Evolutionary conservation across 2,888 invertebrate genomes (phyloP).

Genomic region (Tridacna gigas): DNA sequence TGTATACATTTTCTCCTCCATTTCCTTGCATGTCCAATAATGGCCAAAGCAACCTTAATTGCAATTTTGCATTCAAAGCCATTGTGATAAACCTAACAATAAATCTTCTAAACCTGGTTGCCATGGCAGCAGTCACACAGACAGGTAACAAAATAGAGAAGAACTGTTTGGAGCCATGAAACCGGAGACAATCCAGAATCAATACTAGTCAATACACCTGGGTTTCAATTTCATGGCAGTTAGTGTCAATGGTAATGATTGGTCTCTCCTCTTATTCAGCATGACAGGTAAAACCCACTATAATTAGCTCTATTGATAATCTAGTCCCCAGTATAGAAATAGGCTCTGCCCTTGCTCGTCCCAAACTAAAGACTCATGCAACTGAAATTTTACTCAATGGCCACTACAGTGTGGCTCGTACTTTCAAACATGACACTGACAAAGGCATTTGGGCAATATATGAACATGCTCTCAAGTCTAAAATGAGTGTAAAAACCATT

Average conservation of each 20-base stretch:
- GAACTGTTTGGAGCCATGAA: conserved; percentile 1
- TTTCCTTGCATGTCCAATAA: too few relatives aligned
- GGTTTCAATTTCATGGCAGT: conserved; percentile 11
- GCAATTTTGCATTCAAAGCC: not conserved
- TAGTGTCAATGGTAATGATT: conserved; percentile 22
- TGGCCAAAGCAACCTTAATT: too few relatives aligned
- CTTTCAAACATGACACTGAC: too few relatives aligned
- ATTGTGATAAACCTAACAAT: conserved; percentile 18
- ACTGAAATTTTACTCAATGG: too few relatives aligned
- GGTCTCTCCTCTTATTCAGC: conserved; percentile 1
- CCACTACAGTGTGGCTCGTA: too few relatives aligned
- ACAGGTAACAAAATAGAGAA: conserved; percentile 15
- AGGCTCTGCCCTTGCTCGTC: too few relatives aligned
- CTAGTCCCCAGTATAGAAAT: not conserved
- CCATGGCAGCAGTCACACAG: conserved; percentile 10
- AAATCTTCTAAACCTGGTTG: conserved; percentile 7
- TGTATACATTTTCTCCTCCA: too few relatives aligned
- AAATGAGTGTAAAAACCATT: too few relatives aligned
- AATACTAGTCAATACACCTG: conserved; percentile 21
- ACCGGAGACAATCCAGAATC: conserved; percentile 19
- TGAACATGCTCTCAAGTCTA: too few relatives aligned
- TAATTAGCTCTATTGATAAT: conserved; percentile 18
- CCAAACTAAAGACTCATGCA: too few relatives aligned
- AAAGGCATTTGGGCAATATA: too few relatives aligned
- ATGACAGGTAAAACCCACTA: conserved; percentile 7